Conservation (phyloP, 2,113 vertebrate species). For the Cheilinus undulatus region DNA sequence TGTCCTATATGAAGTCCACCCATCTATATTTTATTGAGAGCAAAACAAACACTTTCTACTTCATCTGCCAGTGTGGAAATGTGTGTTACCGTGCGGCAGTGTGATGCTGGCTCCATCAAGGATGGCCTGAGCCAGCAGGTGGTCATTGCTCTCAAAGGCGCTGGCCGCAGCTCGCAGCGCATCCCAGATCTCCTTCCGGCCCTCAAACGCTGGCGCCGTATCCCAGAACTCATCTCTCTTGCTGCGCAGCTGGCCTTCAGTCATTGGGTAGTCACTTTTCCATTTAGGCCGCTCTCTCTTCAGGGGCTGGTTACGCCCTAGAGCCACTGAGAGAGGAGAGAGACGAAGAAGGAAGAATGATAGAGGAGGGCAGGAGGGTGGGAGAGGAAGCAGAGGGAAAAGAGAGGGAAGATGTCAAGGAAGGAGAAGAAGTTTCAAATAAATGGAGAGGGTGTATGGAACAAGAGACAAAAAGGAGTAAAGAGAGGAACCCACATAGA, state of each 20-base stretch:
- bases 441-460: no score
- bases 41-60: conserved; percentile 6
- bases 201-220: conserved; percentile 96
- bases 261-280: conserved; percentile 99
- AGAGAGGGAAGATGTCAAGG: background rate
- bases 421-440: no score
- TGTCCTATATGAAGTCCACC: background rate
- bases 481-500: background rate
- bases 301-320: conserved; percentile 96
- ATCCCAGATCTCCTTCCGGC: conserved; percentile 98
- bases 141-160: conserved; percentile 96
- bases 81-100: conserved; percentile 91
- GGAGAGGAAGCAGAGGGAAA: background rate
- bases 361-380: background rate
- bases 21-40: background rate
- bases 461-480: background rate
- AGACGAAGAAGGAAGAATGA: conserved; percentile 3
- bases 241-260: conserved; percentile 96
- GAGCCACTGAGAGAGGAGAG: conserved; percentile 86
- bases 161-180: conserved; percentile 94
- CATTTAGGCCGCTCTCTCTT: conserved; percentile 99
- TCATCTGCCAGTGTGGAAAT: background rate
- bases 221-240: conserved; percentile 99
- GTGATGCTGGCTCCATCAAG: conserved; percentile 98
- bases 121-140: conserved; percentile 97